Conservation (phyloP, 2,888 invertebrate genomes). For the Trypoxylon attenuatum region DNA sequence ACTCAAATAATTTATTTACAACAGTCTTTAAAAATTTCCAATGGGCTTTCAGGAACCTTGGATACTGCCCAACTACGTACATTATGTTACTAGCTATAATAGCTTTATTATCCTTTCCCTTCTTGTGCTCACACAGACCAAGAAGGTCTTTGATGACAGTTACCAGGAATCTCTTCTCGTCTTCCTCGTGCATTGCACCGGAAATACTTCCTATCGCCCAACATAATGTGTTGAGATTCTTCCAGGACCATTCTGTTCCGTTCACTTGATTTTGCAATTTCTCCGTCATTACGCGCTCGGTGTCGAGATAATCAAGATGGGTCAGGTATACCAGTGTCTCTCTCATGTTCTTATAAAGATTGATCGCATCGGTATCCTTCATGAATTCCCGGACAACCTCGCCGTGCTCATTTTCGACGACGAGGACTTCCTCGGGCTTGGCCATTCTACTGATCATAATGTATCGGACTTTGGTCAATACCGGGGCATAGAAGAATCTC, state of each 20-base stretch:
- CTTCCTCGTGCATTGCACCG: slow-evolving; percentile 99
- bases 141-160: slow-evolving; percentile 98
- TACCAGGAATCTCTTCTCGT: slow-evolving; percentile 98
- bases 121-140: slow-evolving; percentile 98
- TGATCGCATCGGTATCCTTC: slow-evolving; percentile 99
- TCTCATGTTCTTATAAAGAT: slow-evolving; percentile 99
- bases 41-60: slow-evolving; percentile 97
- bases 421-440: slow-evolving; percentile 99
- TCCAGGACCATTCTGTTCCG: slow-evolving; percentile 99
- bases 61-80: slow-evolving; percentile 99
- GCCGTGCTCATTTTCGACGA: slow-evolving; percentile 99
- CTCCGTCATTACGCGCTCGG: slow-evolving; percentile 99
- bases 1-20: slow-evolving; percentile 99
- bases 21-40: slow-evolving; percentile 99
- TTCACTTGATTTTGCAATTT: slow-evolving; percentile 99
- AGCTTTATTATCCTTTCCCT: slow-evolving; percentile 99
- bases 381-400: slow-evolving; percentile 99
- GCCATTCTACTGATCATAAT: slow-evolving; percentile 99
- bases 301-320: slow-evolving; percentile 98
- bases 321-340: slow-evolving; percentile 98
- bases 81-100: slow-evolving; percentile 99
- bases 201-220: slow-evolving; percentile 99
- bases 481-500: slow-evolving; percentile 85
- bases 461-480: slow-evolving; percentile 91
- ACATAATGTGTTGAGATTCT: slow-evolving; percentile 98